Base-by-base conservation (phyloP, 2,797 vertebrate species). In the Australoheros facetus region DNA sequence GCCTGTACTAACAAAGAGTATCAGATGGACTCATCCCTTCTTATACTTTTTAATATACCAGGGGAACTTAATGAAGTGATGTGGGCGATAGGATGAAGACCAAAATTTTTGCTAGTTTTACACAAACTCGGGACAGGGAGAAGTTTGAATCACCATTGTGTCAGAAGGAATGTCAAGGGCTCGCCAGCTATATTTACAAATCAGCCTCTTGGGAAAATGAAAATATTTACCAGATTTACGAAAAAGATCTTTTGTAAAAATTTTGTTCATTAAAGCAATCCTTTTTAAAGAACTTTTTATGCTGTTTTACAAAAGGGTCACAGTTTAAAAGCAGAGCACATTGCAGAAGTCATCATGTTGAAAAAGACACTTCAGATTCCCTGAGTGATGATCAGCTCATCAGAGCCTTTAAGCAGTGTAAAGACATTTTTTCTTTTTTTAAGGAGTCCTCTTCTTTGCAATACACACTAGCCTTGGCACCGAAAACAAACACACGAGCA, bases 351-450 rank as follows among this genome's bases (percentile, higher is more conserved):
- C 28, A 8, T 57, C 56, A 56, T 82, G 79, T 60, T 34, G 37
- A 74, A 56, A 79, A 69, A 59, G 75, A 75, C 83, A 72, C 77
- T 79, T 82, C 59, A 45, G 21, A 10, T 58, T 84, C 59, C 19
- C 73, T 34, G 56, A 86, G 66, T 45, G 80, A 7, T 45, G 56
- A 86, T 88, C 80, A 71, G 78, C 81, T 85, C 77, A 84, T 88
- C 77, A 7, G 30, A 71, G 80, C 75, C 64, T 85, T 70, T 32
- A 39, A 70, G 34, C 53, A 80, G 39, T 84, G 70, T 58, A 79
- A 78, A 84, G 73, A 89, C 42, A 4, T 82, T 48, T 23, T 37
- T 30, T 39, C 17, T 21, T 45, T 72, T 57, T 57, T 54, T 37
- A 56, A 71, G 70, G 32, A 79, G 69, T 48, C 74, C 45, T 73